These are phyloP conservation scores for Pantherophis guttatus DNA, from an alignment of 2,113 vertebrate species.

Conservation along the genomic window DNA sequence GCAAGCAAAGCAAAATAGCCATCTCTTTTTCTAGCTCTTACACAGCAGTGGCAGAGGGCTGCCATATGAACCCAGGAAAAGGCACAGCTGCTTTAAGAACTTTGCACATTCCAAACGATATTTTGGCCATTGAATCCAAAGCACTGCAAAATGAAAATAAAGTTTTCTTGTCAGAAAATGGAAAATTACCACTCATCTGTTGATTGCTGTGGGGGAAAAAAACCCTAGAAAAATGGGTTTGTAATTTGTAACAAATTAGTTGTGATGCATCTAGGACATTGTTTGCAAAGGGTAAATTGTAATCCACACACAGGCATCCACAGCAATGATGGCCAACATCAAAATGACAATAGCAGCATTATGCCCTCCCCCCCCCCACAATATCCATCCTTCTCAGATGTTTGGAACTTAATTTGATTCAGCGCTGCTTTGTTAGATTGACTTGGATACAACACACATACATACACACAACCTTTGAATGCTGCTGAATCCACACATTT, in stretches of 20 bases:
- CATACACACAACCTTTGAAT: background rate
- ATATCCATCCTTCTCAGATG: background rate
- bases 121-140: background rate
- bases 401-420: background rate
- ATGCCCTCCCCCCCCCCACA: background rate
- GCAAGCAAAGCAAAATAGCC: background rate
- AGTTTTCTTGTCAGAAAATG: background rate
- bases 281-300: background rate
- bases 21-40: background rate
- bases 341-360: background rate
- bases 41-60: background rate
- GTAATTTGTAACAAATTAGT: background rate
- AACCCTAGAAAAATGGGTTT: background rate
- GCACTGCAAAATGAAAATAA: background rate
- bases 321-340: background rate
- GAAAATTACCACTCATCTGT: background rate
- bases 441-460: background rate
- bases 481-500: background rate
- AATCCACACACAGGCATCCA: background rate
- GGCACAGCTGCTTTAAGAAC: background rate
- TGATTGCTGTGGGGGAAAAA: background rate
- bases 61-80: background rate
- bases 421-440: background rate
- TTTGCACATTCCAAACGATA: background rate
- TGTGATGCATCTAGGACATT: background rate